Conservation (phyloP, 2,888 invertebrate genomes). For the Mythimna loreyi region DNA sequence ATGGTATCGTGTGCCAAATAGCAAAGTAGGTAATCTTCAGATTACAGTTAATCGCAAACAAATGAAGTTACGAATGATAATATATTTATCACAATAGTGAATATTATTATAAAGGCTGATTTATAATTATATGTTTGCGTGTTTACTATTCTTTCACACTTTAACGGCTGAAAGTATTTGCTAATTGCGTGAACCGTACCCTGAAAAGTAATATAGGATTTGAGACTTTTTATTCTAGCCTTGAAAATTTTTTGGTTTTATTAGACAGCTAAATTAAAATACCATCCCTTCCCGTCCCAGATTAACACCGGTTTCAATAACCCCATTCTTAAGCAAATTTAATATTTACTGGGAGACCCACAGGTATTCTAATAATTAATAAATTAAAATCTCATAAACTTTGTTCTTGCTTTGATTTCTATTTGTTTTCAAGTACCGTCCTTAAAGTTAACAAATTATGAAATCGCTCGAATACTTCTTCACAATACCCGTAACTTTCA, state of each 20-base stretch:
- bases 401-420: constrained; percentile 2
- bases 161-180: too few species aligned
- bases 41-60: constrained; percentile 12
- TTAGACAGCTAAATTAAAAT: neutral
- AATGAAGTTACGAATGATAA: constrained; percentile 22
- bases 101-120: neutral
- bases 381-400: constrained; percentile 17
- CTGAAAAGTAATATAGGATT: too few species aligned
- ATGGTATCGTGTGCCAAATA: constrained; percentile 8
- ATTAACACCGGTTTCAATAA: neutral
- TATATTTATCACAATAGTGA: constrained; percentile 18
- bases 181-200: too few species aligned
- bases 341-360: neutral
- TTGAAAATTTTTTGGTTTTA: neutral
- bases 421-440: neutral
- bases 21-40: constrained; percentile 23
- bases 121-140: too few species aligned
- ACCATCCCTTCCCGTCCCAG: too few species aligned
- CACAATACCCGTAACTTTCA: neutral
- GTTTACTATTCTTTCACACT: too few species aligned
- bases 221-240: too few species aligned
- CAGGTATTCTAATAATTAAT: constrained; percentile 2
- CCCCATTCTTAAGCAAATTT: neutral
- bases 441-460: constrained; percentile 11
- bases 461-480: neutral